A percentile compares a stretch with the other conserved stretches of the same genome.
Conservation (phyloP, 2,797 vertebrate genomes). For the Pachyuromys duprasi region DNA sequence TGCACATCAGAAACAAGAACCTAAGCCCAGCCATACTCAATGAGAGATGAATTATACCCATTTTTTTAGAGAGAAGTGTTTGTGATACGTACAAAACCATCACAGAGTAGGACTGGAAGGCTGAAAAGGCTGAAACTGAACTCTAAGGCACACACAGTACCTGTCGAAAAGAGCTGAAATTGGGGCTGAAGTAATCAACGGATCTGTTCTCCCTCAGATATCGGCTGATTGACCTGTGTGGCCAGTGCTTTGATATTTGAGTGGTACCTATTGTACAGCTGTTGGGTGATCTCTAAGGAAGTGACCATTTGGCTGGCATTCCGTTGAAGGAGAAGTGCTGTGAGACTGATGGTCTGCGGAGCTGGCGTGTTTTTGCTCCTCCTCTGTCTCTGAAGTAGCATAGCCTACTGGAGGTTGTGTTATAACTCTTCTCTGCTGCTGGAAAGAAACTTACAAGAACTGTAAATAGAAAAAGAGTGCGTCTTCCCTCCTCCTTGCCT, state of each 20-base stretch:
- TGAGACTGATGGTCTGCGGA: neutral
- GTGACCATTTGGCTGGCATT: neutral
- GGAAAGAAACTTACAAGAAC: slow-evolving; percentile 23
- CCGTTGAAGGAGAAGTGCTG: neutral
- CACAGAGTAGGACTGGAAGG: neutral
- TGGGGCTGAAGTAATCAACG: neutral
- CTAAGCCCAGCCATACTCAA: neutral
- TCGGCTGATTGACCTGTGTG: neutral
- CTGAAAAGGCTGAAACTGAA: neutral
- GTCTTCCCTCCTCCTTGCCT: slow-evolving; percentile 40
- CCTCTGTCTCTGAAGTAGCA: neutral
- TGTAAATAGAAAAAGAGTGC: slow-evolving; percentile 50
- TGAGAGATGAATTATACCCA: neutral
- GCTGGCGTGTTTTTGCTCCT: neutral
- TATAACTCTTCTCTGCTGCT: neutral
- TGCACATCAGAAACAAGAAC: neutral
- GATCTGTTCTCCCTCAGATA: neutral
- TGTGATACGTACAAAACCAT: neutral
- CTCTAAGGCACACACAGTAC: neutral
- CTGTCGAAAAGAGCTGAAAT: neutral
- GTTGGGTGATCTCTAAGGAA: neutral
- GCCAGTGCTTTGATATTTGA: neutral
- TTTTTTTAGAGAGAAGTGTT: neutral
- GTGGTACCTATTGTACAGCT: neutral
- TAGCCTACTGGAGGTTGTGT: neutral